Evolutionary conservation across 2,113 vertebrate species (phyloP).

Genomic region (Phylloscopus trochilus): DNA sequence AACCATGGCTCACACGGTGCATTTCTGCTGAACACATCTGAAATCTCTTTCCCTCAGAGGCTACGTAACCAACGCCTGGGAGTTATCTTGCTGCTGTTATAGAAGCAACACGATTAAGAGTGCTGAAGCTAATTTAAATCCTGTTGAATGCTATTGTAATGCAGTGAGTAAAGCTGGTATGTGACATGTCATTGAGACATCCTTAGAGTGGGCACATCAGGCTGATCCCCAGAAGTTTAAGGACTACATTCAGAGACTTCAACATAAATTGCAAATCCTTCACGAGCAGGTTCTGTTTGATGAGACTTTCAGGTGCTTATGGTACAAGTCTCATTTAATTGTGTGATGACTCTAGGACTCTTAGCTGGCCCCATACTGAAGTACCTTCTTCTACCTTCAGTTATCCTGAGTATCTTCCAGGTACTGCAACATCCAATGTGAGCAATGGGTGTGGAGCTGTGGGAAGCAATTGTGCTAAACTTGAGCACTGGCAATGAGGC

Average conservation of each 20-base stretch:
- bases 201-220: neutral
- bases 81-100: conserved; percentile 16
- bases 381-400: neutral
- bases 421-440: neutral
- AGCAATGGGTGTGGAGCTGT: neutral
- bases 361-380: neutral
- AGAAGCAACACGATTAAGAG: conserved; percentile 28
- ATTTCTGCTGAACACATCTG: conserved; percentile 30
- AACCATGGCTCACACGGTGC: neutral
- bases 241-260: neutral
- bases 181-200: neutral
- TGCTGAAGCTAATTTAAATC: conserved; percentile 39
- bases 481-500: neutral
- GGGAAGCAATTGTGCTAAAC: neutral
- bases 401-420: neutral
- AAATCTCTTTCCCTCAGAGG: conserved; percentile 35
- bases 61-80: neutral
- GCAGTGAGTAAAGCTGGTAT: neutral
- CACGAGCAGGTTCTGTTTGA: neutral
- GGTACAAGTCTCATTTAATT: neutral
- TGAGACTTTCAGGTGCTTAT: neutral
- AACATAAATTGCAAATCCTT: neutral
- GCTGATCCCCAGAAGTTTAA: neutral
- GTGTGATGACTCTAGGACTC: neutral
- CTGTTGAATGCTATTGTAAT: neutral